These are phyloP conservation scores for Pipistrellus pipistrellus DNA, from an alignment of 2,797 vertebrate species.

Conservation along the genomic window DNA sequence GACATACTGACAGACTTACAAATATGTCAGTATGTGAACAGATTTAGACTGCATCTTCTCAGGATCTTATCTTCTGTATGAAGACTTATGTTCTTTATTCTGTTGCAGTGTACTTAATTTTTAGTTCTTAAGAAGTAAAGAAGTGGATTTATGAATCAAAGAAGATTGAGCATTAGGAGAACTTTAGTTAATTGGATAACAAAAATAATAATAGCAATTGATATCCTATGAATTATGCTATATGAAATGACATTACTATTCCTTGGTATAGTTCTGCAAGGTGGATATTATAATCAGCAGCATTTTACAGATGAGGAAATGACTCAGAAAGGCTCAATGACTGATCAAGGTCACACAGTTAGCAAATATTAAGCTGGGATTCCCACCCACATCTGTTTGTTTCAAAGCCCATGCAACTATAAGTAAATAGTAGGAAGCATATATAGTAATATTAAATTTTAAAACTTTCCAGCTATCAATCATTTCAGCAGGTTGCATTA, in stretches of 20 bases:
- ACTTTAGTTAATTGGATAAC: neutral
- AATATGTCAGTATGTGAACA: neutral
- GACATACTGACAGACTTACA: neutral
- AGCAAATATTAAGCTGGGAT: neutral
- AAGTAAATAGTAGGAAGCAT: constrained; percentile 26
- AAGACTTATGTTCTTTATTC: constrained; percentile 5
- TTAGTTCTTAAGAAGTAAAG: neutral
- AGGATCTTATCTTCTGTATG: neutral
- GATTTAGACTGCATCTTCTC: neutral
- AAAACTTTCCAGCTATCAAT: constrained; percentile 51
- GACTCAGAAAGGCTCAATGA: neutral
- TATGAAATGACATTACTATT: neutral
- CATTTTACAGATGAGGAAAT: constrained; percentile 14
- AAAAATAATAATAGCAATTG: neutral
- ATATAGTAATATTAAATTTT: constrained; percentile 13
- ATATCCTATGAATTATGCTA: neutral
- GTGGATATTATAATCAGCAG: neutral
- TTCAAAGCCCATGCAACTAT: neutral
- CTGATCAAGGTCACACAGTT: neutral
- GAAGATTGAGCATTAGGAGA: neutral
- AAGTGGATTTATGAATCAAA: neutral
- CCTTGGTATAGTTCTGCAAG: neutral
- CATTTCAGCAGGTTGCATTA: constrained; percentile 19
- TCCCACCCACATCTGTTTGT: neutral
- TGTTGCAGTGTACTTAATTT: neutral